Percentiles rank a stretch among this genome's conserved stretches.
Evolutionary conservation across 2,797 vertebrate species (phyloP).

Genomic region (Tiaroga cobitis): DNA sequence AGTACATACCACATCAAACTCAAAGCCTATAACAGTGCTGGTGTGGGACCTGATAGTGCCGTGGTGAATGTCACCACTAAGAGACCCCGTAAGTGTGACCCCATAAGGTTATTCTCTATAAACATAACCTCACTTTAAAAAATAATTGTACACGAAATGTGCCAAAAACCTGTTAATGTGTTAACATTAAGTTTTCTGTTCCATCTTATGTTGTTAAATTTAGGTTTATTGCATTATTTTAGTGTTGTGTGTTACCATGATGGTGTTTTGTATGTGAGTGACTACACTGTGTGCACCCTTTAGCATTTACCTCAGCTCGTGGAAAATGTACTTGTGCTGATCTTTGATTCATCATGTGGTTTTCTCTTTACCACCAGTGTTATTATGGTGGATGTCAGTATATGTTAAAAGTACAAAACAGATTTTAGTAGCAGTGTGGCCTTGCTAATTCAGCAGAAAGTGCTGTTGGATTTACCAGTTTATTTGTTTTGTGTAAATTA

Average conservation of each 20-base stretch:
- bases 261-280: background rate
- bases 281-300: too few species aligned
- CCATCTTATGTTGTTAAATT: background rate
- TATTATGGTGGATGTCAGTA: too few species aligned
- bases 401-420: too few species aligned
- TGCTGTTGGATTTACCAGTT: too few species aligned
- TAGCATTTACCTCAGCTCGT: too few species aligned
- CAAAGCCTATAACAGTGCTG: conserved; percentile 89
- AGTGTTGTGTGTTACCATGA: background rate
- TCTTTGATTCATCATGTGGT: too few species aligned
- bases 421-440: too few species aligned
- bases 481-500: too few species aligned
- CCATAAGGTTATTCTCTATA: background rate
- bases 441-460: too few species aligned
- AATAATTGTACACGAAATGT: background rate
- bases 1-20: conserved; percentile 86
- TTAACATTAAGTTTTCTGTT: background rate
- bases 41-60: conserved; percentile 86
- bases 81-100: conserved; percentile 89
- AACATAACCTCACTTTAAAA: background rate
- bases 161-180: background rate
- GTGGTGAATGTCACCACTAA: conserved; percentile 90
- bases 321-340: too few species aligned
- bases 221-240: background rate
- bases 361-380: too few species aligned